phyloP scores from a whole-genome alignment of 2,113 vertebrate species.

The Trachemys scripta region DNA sequence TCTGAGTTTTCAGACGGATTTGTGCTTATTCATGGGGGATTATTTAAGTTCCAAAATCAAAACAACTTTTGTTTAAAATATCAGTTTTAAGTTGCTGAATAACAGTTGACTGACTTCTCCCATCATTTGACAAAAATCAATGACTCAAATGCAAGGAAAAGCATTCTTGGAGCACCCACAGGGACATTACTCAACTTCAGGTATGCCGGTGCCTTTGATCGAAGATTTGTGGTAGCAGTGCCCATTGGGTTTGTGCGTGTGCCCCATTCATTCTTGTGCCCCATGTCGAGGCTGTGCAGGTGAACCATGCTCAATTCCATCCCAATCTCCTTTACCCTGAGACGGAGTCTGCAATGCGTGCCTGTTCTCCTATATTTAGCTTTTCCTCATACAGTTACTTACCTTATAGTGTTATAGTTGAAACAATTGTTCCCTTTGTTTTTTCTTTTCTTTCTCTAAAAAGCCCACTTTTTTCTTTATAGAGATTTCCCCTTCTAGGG shows the following conservation, averaged over 20 bases:
- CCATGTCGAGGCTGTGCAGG: background rate
- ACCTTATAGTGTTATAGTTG: background rate
- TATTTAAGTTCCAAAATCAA: background rate
- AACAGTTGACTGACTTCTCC: background rate
- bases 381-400: background rate
- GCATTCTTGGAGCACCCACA: background rate
- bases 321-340: background rate
- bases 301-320: background rate
- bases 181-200: background rate
- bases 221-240: background rate
- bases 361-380: background rate
- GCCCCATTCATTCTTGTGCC: too few relatives aligned
- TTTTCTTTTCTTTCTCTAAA: background rate
- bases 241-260: background rate
- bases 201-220: background rate
- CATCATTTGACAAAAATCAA: background rate
- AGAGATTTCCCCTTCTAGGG: background rate
- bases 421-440: background rate
- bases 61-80: slow-evolving; percentile 15
- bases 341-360: background rate
- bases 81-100: background rate
- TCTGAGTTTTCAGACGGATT: background rate
- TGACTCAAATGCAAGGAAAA: background rate
- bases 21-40: background rate
- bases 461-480: background rate